These are phyloP conservation scores for Coelopa frigida DNA, from an alignment of 1,140 invertebrate species.

Conservation along the genomic window DNA sequence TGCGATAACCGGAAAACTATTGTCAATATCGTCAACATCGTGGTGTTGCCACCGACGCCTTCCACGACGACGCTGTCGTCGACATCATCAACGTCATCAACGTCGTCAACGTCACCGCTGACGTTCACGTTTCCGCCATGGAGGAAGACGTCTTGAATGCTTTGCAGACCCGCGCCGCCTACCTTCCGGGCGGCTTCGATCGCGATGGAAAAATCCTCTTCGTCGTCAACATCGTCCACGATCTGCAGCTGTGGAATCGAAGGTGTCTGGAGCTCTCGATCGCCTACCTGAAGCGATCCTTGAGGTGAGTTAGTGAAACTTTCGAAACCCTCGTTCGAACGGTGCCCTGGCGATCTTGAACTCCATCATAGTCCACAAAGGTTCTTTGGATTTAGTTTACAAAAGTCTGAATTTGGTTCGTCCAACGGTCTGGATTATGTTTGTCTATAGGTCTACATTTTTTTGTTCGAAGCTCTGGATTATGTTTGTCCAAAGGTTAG, in stretches of 20 bases:
- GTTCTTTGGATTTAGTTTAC: no score
- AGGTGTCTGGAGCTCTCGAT: slow-evolving; percentile 50
- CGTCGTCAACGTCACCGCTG: not conserved
- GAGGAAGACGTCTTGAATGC: slow-evolving; percentile 48
- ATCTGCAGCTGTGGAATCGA: slow-evolving; percentile 48
- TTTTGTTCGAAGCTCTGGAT: no score
- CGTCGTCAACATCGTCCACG: slow-evolving; percentile 54
- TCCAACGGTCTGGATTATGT: no score
- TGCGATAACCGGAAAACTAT: no score
- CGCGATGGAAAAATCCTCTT: slow-evolving; percentile 56
- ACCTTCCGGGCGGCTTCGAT: slow-evolving; percentile 59
- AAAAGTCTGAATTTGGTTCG: no score
- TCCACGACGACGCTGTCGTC: slow-evolving; percentile 9
- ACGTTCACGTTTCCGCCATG: slow-evolving; percentile 18
- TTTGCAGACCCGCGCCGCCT: slow-evolving; percentile 50
- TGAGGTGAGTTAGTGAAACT: slow-evolving; percentile 48
- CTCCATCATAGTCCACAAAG: no score
- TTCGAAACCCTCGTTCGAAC: no score
- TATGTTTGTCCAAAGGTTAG: no score
- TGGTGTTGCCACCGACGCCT: not conserved
- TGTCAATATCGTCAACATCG: no score
- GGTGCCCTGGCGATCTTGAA: no score
- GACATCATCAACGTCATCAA: slow-evolving; percentile 1
- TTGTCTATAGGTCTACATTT: no score
- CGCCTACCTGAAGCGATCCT: slow-evolving; percentile 54